Evolutionary conservation across 2,888 invertebrate genomes (phyloP), one percentile per base, ranked within the genome.

Genomic region (Dolichomitus sp.): DNA sequence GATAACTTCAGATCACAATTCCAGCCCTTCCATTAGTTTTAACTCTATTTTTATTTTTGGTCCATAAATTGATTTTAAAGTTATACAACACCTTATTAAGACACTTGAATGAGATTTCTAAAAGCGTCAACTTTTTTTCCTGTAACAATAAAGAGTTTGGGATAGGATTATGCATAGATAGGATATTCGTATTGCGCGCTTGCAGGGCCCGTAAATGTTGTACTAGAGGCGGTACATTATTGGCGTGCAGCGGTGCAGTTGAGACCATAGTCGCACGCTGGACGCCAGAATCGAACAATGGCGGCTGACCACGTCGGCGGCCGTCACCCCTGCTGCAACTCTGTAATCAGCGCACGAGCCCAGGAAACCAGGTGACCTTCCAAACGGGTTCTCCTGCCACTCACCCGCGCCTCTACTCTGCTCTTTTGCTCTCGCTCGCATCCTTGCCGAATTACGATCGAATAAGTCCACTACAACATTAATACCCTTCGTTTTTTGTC

Each of bases 351-450:
- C 79, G 80, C 80, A 79, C 74, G 80, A 84, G 77, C 83, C 77
- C 75, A 59, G 11, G 84, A 83, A 74, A 85, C 88, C 88, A 73
- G 87, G 81, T 84, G 87, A 85, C 89, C 89, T 88, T 88, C 88
- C 83, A 87, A 88, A 89, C 89, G 83, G 79, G 86, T 89, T 88
- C 84, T 84, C 80, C 79, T 50, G 27, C 73, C 57, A 57, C 42
- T 73, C 79, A 30, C 57, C 68, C 45, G 50, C 59, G 69, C 33
- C 40, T 23, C 37, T 57, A 66, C 59, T 65, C 50, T 57, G 48
- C 69, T 63, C 63, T 42, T n/a, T 54, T 9, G 48, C 14, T 65
- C 72, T 69, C 69, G 50, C 63, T 63, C 40, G 23, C 52, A 23
- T 12, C 50, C 40, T 57, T 57, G n/a, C 37, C 19, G 12, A 74